Conservation (phyloP, 35 echinoderm and acorn worm species). For the Apostichopus californicus region DNA sequence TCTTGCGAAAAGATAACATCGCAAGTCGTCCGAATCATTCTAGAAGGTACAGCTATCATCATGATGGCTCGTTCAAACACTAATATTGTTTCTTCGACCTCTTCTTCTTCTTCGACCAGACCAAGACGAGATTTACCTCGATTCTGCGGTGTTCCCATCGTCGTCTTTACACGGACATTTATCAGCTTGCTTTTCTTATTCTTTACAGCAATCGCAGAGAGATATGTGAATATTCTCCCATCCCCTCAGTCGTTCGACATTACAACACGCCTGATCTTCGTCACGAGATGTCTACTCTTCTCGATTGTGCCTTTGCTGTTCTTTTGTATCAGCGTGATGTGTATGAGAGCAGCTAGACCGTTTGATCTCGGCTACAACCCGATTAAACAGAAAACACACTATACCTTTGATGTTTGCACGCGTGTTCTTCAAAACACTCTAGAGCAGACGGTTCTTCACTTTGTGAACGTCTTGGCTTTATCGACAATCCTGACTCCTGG, state of each 20-base stretch:
- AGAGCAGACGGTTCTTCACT: constrained; percentile 51
- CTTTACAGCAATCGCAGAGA: neutral
- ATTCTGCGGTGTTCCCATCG: neutral
- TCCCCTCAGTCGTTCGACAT: neutral
- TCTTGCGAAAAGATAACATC: too few species aligned
- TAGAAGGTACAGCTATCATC: too few species aligned
- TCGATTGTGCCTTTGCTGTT: constrained; percentile 13
- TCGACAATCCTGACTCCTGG: neutral
- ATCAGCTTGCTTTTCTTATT: neutral
- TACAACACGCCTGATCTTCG: neutral
- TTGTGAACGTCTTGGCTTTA: constrained; percentile 23
- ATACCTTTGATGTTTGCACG: neutral
- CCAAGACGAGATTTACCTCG: neutral
- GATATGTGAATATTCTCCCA: neutral
- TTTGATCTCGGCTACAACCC: constrained; percentile 13
- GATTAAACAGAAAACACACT: constrained; percentile 12
- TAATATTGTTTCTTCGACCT: too few species aligned
- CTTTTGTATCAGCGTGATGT: neutral
- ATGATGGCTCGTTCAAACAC: neutral
- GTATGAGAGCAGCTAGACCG: constrained; percentile 7
- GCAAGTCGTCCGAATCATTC: too few species aligned
- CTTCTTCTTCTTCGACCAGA: neutral
- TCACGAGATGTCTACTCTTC: neutral
- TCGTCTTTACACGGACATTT: neutral
- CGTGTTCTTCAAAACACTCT: constrained; percentile 50